Percentiles rank a stretch among this genome's conserved stretches.
Evolutionary conservation across 2,113 vertebrate species (phyloP).

Genomic region (Spheniscus mendiculus): DNA sequence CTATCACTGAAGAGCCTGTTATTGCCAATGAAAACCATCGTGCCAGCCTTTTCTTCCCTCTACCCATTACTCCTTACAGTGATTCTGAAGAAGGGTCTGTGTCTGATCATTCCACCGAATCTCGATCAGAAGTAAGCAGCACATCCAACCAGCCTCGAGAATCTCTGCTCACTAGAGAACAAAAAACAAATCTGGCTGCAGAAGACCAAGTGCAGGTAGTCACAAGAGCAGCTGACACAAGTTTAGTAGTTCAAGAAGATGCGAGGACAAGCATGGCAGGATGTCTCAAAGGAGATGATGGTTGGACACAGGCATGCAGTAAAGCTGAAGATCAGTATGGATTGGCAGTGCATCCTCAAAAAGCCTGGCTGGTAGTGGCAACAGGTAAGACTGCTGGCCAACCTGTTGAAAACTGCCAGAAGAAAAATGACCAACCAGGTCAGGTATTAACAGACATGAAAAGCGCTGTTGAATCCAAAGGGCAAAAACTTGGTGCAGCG

Average conservation of each 20-base stretch:
- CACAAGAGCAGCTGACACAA: neutral
- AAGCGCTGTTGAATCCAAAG: neutral
- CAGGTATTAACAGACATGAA: neutral
- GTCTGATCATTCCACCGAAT: neutral
- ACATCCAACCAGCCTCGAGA: neutral
- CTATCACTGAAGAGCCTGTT: constrained; percentile 80
- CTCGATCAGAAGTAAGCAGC: neutral
- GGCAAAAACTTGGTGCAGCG: neutral
- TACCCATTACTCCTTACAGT: neutral
- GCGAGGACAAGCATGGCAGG: neutral
- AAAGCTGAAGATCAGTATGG: neutral
- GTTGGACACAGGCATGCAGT: neutral
- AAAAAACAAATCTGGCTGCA: neutral
- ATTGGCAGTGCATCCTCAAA: neutral
- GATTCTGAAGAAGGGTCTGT: constrained; percentile 37
- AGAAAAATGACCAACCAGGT: neutral
- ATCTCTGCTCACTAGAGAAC: neutral
- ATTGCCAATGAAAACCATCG: constrained; percentile 58
- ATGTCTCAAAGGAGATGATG: neutral
- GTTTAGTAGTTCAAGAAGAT: neutral
- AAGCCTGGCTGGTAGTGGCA: neutral
- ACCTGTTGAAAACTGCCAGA: neutral
- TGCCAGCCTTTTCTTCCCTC: constrained; percentile 16
- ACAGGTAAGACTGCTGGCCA: neutral
- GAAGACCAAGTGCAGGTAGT: neutral